Conservation (phyloP, 2,888 invertebrate species). For the Dascillus cervinus region DNA sequence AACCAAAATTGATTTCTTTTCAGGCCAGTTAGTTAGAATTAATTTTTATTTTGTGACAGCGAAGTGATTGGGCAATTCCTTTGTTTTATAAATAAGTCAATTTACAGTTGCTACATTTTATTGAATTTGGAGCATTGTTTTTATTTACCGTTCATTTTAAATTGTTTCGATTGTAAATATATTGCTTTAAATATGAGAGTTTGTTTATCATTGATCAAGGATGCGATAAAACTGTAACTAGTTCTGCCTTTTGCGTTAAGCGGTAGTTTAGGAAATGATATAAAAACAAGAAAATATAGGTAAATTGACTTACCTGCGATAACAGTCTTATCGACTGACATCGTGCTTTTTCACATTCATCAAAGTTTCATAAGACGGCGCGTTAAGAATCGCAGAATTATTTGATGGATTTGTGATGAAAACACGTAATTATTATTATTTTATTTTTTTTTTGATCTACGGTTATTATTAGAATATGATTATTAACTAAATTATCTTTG, state of each 20-base stretch:
- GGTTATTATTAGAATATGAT: conserved; percentile 23
- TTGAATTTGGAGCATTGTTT: too few relatives aligned
- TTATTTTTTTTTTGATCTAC: conserved; percentile 21
- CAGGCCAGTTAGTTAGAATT: background rate
- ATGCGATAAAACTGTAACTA: conserved; percentile 32
- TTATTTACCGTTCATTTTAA: too few relatives aligned
- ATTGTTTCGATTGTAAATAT: too few relatives aligned
- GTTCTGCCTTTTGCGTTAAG: conserved; percentile 32
- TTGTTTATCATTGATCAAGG: conserved; percentile 29
- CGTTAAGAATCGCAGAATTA: conserved; percentile 37
- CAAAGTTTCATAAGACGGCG: conserved; percentile 33
- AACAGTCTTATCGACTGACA: conserved; percentile 34
- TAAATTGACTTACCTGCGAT: conserved; percentile 31
- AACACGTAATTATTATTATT: too few relatives aligned
- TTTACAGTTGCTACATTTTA: too few relatives aligned
- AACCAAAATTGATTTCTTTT: background rate
- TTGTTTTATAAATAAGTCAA: conserved; percentile 30
- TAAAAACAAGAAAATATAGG: conserved; percentile 25
- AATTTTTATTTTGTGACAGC: conserved; percentile 12
- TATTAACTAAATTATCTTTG: conserved; percentile 40
- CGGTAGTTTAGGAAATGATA: too few relatives aligned
- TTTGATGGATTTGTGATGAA: conserved; percentile 6
- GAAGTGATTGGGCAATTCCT: conserved; percentile 26
- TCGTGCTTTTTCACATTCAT: conserved; percentile 24
- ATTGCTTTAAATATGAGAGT: conserved; percentile 4